Base-by-base conservation (phyloP, 2,113 vertebrate genomes). In the Paramisgurnus dabryanus region DNA sequence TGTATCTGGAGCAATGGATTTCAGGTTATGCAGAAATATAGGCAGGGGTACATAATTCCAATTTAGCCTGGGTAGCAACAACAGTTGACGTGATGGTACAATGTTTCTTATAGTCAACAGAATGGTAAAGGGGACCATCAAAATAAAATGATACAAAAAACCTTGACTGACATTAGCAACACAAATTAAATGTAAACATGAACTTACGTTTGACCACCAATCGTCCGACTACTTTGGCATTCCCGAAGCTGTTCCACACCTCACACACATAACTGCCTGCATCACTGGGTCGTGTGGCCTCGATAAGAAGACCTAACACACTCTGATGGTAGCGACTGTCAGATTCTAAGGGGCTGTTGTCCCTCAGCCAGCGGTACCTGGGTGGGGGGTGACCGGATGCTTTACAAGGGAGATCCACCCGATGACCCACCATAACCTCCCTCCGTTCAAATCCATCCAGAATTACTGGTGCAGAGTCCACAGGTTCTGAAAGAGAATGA, bases 201-300 rank as follows among this genome's bases (percentile, higher is more conserved):
- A 34, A 96, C 97, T 96, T 93, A 99, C 98, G 97, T 94, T 96
- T 98, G 77, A 99, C 94, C 78, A 96, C 89, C 49, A 99, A 92
- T 13, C 83, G 93, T 17, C 98, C 98, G 87, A 98, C 91, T 85
- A 98, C 94, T 89, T 98, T 97, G 0, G 97, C 95, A 7, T 95
- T 98, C 72, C 98, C 98, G 6, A 98, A 98, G 89, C 93, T 96
- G 94, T 99, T 99, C 95, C 97, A 99, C 86, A 99, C 96, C 89
- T 99, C 98, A 13, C 98, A 99, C 39, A 96, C 95, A 0, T 99
- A 99, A 72, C 90, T 98, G 84, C 98, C 98, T 0, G 94, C 93
- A 88, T 99, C 98, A 0, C 93, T 94, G 68, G 96, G 95, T 81
- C 95, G 93, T 0, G 94, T 88, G 85, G 93, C 95, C 89, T 97